Conservation (phyloP, 2,113 vertebrate genomes). For the Pelvicachromis taeniatus region DNA sequence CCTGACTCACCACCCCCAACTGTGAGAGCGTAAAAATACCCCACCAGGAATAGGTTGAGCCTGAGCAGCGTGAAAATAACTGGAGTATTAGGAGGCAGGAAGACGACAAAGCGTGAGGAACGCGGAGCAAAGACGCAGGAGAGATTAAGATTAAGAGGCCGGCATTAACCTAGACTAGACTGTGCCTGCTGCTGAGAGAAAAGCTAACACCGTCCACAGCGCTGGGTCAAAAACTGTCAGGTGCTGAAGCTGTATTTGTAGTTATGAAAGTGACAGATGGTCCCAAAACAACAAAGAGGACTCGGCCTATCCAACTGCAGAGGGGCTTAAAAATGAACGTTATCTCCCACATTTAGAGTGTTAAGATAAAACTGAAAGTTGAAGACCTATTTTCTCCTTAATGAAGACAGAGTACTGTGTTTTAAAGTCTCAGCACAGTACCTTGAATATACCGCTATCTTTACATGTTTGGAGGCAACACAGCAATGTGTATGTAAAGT, state of each 20-base stretch:
- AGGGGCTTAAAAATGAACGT: not conserved
- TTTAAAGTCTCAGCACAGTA: not conserved
- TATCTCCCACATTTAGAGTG: not conserved
- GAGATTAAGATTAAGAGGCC: slow-evolving; percentile 15
- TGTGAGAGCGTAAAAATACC: slow-evolving; percentile 51
- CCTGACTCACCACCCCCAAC: slow-evolving; percentile 45
- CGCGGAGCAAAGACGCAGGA: not conserved
- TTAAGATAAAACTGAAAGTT: not conserved
- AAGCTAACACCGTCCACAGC: not conserved
- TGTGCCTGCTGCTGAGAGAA: not conserved
- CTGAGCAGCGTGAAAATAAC: slow-evolving; percentile 53
- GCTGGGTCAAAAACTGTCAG: not conserved
- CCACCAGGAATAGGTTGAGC: slow-evolving; percentile 47
- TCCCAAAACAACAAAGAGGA: not conserved
- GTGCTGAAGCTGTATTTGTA: not conserved
- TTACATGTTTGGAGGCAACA: not conserved
- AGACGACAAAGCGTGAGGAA: slow-evolving; percentile 25
- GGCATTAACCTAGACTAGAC: not conserved
- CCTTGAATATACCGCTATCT: not conserved
- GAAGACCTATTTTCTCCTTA: not conserved
- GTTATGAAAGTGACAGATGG: not conserved
- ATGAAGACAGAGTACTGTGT: not conserved
- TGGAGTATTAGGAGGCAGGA: slow-evolving; percentile 28
- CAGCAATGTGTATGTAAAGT: not conserved
- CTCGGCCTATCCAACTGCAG: not conserved